These are phyloP conservation scores for Hydrocynus forskahlii DNA, from an alignment of 2,797 vertebrate species.

Conservation along the genomic window DNA sequence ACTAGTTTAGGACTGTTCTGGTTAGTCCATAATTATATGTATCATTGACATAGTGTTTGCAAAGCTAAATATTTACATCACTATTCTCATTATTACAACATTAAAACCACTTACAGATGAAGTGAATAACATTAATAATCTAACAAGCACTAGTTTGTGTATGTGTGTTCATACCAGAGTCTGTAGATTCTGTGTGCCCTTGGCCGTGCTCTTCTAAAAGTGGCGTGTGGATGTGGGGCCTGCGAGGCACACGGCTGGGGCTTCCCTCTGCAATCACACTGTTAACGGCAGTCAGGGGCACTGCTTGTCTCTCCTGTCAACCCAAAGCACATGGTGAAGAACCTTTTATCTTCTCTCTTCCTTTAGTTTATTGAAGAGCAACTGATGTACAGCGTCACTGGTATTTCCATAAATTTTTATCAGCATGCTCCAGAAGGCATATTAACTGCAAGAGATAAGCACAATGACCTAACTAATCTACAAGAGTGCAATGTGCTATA, in stretches of 20 bases:
- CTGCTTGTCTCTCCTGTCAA: constrained; percentile 86
- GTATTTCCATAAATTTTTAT: constrained; percentile 1
- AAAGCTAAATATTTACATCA: background rate
- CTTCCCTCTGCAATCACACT: constrained; percentile 72
- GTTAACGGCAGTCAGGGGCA: constrained; percentile 83
- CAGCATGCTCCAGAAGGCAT: background rate
- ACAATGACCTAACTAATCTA: background rate
- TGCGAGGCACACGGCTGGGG: constrained; percentile 72
- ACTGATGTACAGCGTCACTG: background rate
- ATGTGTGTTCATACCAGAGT: constrained; percentile 72
- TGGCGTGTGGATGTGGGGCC: constrained; percentile 66
- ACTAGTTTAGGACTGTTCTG: too few relatives aligned
- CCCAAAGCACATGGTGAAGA: background rate
- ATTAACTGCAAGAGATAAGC: background rate
- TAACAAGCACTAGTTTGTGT: background rate
- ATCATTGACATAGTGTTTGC: too few relatives aligned
- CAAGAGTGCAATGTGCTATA: background rate
- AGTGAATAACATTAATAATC: too few relatives aligned
- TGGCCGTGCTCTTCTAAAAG: constrained; percentile 78
- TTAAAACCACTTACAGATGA: too few relatives aligned
- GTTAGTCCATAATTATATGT: too few relatives aligned
- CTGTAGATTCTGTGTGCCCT: constrained; percentile 67
- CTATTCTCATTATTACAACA: background rate
- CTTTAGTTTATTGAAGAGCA: background rate
- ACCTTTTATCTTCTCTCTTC: background rate